phyloP scores from a whole-genome alignment of 2,797 vertebrate genomes.

The Mergus octosetaceus region DNA sequence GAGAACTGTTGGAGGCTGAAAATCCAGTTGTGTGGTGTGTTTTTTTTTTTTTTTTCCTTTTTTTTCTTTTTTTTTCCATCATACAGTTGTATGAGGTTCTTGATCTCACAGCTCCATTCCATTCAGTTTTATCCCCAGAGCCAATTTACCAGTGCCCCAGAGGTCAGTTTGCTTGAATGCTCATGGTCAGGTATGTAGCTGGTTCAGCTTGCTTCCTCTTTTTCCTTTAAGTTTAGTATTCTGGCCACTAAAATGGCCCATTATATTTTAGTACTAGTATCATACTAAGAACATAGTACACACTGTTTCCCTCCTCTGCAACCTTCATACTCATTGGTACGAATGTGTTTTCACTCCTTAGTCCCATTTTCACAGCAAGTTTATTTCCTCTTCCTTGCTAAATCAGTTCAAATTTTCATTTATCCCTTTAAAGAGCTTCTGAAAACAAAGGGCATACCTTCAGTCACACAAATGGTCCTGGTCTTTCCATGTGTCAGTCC shows the following conservation, averaged over 20 bases:
- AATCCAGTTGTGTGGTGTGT: not conserved
- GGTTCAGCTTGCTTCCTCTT: not conserved
- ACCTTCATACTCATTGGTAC: not conserved
- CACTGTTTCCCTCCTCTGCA: not conserved
- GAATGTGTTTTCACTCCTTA: not conserved
- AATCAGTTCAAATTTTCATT: not conserved
- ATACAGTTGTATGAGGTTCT: not conserved
- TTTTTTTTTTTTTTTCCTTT: no score
- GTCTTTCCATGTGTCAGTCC: not conserved
- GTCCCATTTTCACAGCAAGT: not conserved
- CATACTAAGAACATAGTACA: not conserved
- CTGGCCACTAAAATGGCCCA: not conserved
- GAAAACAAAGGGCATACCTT: not conserved
- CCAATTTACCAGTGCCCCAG: not conserved
- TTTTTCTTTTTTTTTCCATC: not conserved
- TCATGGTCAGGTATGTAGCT: not conserved
- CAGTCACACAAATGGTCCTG: rapidly evolving
- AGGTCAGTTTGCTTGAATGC: not conserved
- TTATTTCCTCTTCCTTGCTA: not conserved
- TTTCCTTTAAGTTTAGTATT: not conserved
- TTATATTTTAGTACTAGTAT: not conserved
- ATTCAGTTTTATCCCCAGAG: not conserved
- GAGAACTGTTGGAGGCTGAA: not conserved
- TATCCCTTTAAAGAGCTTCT: not conserved
- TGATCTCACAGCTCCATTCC: not conserved